Conservation (phyloP, 1,140 invertebrate species). For the Cotesia glomerata region DNA sequence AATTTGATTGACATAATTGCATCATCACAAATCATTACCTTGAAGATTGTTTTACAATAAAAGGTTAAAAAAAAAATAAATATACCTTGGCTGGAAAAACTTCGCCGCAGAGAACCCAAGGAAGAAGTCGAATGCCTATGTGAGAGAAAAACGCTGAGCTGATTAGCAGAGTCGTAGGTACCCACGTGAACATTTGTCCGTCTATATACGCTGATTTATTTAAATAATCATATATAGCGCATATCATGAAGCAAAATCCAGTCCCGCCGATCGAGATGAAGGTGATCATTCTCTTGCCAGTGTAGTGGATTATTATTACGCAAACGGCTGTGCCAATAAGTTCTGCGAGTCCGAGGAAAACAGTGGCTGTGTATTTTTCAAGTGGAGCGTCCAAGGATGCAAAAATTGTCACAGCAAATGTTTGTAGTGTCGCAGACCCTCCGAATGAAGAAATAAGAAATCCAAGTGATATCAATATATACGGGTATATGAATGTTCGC, state of each 20-base stretch:
- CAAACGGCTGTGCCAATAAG: conserved; percentile 70
- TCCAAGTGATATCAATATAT: conserved; percentile 66
- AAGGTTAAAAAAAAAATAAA: conserved; percentile 20
- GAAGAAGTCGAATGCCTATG: conserved; percentile 72
- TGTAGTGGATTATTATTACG: conserved; percentile 70
- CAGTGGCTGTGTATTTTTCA: conserved; percentile 74
- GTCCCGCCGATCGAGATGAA: conserved; percentile 72
- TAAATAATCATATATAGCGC: conserved; percentile 66
- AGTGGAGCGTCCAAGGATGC: conserved; percentile 72
- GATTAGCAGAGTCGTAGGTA: conserved; percentile 72
- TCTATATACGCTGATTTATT: conserved; percentile 40
- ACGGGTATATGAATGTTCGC: conserved; percentile 70
- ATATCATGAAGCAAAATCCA: conserved; percentile 68
- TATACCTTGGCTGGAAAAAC: conserved; percentile 58
- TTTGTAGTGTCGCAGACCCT: conserved; percentile 74
- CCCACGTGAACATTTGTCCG: conserved; percentile 66
- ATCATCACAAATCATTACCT: neutral
- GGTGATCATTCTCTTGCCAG: conserved; percentile 72
- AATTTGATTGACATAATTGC: neutral
- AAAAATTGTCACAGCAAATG: conserved; percentile 77
- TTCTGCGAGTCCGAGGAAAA: conserved; percentile 73
- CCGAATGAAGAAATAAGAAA: conserved; percentile 77
- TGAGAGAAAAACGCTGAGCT: conserved; percentile 73
- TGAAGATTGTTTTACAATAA: conserved; percentile 9
- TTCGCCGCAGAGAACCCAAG: conserved; percentile 81